Evolutionary conservation across 1,140 invertebrate species (phyloP).

Genomic region (Spodoptera frugiperda): DNA sequence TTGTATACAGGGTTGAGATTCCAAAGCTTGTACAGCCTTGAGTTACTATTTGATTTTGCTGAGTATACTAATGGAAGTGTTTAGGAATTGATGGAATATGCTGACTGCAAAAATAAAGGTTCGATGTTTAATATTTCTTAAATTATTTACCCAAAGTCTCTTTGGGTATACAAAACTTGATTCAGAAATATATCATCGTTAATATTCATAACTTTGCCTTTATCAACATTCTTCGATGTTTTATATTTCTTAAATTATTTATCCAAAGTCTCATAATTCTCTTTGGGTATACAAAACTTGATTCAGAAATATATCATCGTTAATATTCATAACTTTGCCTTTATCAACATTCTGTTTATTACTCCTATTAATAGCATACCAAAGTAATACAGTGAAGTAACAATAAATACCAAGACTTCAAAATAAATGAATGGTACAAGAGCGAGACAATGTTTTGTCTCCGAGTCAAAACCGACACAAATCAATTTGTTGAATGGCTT

Average conservation of each 20-base stretch:
- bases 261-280: too few relatives aligned
- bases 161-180: too few relatives aligned
- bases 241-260: too few relatives aligned
- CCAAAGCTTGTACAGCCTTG: neutral
- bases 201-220: neutral
- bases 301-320: too few relatives aligned
- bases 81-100: too few relatives aligned
- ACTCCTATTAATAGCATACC: conserved; percentile 9
- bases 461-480: conserved; percentile 30
- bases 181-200: too few relatives aligned
- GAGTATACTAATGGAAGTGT: too few relatives aligned
- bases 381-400: conserved; percentile 15
- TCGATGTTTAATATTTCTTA: too few relatives aligned
- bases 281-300: too few relatives aligned
- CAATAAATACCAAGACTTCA: conserved; percentile 6
- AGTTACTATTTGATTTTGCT: too few relatives aligned
- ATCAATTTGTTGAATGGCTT: conserved; percentile 37
- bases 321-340: neutral
- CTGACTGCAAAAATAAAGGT: too few relatives aligned
- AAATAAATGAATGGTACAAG: conserved; percentile 25
- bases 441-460: conserved; percentile 36
- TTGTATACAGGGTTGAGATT: neutral
- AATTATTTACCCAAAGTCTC: too few relatives aligned
- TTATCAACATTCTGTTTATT: neutral
- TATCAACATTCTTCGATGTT: neutral